phyloP scores from a whole-genome alignment of 2,888 invertebrate genomes.

The Thera obeliscata region DNA sequence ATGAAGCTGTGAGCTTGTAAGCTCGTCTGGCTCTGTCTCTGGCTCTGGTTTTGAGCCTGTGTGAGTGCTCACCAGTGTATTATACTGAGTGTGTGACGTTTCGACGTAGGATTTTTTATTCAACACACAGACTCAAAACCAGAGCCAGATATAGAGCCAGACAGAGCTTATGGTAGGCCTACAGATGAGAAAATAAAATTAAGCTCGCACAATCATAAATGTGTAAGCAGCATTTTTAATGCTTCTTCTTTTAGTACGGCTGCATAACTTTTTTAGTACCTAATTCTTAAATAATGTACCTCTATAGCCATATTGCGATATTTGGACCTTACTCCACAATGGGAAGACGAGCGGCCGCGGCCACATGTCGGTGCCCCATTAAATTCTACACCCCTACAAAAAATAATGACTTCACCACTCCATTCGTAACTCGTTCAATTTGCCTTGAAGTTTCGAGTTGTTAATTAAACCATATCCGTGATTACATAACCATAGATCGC shows the following conservation, averaged over 20 bases:
- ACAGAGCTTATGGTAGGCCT: no score
- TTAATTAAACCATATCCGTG: conserved; percentile 48
- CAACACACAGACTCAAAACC: no score
- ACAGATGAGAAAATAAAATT: neutral
- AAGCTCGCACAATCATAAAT: neutral
- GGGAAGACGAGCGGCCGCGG: conserved; percentile 37
- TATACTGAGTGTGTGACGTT: no score
- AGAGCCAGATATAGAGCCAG: no score
- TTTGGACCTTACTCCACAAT: conserved; percentile 35
- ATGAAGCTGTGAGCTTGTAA: neutral
- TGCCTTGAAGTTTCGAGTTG: conserved; percentile 56
- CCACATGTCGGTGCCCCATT: conserved; percentile 76
- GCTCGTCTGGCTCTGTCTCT: no score
- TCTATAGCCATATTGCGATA: conserved; percentile 13
- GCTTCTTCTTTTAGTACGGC: neutral
- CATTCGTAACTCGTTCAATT: conserved; percentile 62
- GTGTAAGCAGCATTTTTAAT: neutral
- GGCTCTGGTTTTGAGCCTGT: no score
- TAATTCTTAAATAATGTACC: conserved; percentile 1
- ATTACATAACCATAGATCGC: conserved; percentile 32
- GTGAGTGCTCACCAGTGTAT: no score
- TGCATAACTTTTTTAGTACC: neutral
- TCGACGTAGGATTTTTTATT: no score
- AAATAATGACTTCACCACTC: conserved; percentile 79
- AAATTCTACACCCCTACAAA: conserved; percentile 74